Base-by-base conservation (phyloP, 2,797 vertebrate species). In the Anguilla pacifica region DNA sequence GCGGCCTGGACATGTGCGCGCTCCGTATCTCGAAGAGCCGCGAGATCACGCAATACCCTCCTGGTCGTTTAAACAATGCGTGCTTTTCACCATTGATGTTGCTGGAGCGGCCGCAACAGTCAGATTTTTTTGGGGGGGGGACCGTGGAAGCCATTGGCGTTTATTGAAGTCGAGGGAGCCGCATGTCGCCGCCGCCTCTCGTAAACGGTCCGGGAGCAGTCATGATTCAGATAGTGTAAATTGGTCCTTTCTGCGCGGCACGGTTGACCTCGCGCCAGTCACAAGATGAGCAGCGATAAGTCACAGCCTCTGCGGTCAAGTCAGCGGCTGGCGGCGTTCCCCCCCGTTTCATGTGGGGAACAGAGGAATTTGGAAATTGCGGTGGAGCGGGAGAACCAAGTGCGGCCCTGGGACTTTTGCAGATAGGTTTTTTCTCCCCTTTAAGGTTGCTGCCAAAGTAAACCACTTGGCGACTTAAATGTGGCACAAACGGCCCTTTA, bases 211-310 rank as follows among this genome's bases (percentile, higher is more conserved):
- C 3, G 3, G 46, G 46, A 51, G 49, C 64, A 22, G 53, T 88
- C 22, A 90, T 90, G 89, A 92, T 89, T 49, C 85, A 85, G 55
- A 88, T 89, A 89, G 90, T 92, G 90, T 94, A 93, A 93, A 93
- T 88, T 91, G 91, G 92, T 85, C 87, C 87, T 91, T 85, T 67
- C 89, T 82, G 64, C 85, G 85, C 85, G 85, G 86, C 81, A 87
- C 84, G 86, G 81, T 83, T 91, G 91, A 93, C 90, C 90, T 90
- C 59, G 90, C 87, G 91, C 89, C 93, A 90, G 87, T 88, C 82
- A 88, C 87, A 91, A 94, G 92, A 94, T 93, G 92, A 93, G 88
- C 87, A 53, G 89, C 74, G 93, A 94, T 94, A 94, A 93, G 94
- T 94, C 90, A 89, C 92, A 92, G 92, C 91, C 91, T 67, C 84